Evolutionary conservation across 1,140 invertebrate species (phyloP).

Genomic region (Leucophenga varia): DNA sequence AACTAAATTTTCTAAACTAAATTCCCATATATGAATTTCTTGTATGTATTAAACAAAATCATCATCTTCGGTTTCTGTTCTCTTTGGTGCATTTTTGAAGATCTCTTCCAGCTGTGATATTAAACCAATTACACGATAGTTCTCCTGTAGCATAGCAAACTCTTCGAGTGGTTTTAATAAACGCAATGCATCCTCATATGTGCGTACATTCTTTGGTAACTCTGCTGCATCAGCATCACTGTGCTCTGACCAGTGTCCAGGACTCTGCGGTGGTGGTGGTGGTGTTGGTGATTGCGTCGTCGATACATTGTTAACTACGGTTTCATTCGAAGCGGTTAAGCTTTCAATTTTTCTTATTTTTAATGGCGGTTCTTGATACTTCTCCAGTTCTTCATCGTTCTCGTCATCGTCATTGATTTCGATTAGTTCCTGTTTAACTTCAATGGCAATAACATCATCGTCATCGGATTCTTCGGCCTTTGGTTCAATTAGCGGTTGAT

Average conservation of each 20-base stretch:
- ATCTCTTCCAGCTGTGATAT: constrained; percentile 45
- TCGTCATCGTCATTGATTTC: constrained; percentile 39
- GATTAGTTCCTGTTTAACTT: constrained; percentile 27
- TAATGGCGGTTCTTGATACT: constrained; percentile 4
- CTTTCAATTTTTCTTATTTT: constrained; percentile 42
- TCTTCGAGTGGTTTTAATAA: constrained; percentile 48
- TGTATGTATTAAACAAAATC: too few relatives aligned
- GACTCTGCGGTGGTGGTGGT: constrained; percentile 1
- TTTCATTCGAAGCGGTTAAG: constrained; percentile 7
- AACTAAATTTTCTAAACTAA: too few relatives aligned
- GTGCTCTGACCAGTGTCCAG: constrained; percentile 25
- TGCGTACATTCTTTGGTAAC: constrained; percentile 29
- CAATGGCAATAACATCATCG: constrained; percentile 37
- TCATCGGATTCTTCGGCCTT: constrained; percentile 21
- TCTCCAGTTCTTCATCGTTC: constrained; percentile 6
- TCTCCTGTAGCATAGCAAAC: constrained; percentile 44
- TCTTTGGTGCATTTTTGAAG: constrained; percentile 24
- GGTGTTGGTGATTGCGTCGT: background rate
- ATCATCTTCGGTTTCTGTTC: too few relatives aligned
- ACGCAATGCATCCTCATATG: constrained; percentile 42
- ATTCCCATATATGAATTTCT: too few relatives aligned
- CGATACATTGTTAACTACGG: too few relatives aligned
- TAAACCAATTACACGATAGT: constrained; percentile 49
- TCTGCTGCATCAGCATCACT: constrained; percentile 18
- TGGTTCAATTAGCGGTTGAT: too few relatives aligned